Percentiles rank a stretch among this genome's conserved stretches.
Evolutionary conservation across 2,888 invertebrate species (phyloP).

Genomic region (Trachelus iudaicus): DNA sequence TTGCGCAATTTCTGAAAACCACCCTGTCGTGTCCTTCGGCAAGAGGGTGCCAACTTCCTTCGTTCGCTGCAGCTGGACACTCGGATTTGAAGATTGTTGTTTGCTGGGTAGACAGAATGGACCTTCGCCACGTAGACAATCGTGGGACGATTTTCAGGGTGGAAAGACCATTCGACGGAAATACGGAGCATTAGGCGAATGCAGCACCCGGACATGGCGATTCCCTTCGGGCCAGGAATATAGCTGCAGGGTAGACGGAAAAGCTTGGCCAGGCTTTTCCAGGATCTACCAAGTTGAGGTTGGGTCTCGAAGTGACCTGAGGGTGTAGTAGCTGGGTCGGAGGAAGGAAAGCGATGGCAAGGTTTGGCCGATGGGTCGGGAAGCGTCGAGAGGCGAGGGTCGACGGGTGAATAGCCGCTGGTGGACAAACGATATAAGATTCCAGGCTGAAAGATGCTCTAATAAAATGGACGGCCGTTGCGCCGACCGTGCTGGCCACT

Average conservation of each 20-base stretch:
- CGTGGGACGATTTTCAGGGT: not conserved
- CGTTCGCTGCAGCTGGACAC: not conserved
- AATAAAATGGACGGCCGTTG: conserved; percentile 58
- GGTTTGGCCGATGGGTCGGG: not conserved
- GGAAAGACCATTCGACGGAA: not conserved
- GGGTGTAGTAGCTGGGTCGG: not conserved
- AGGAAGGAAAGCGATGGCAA: not conserved
- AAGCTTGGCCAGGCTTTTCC: not conserved
- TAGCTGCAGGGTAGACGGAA: not conserved
- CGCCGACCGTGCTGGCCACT: conserved; percentile 40
- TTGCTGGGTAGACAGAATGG: not conserved
- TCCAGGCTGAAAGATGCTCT: conserved; percentile 56
- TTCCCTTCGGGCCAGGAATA: not conserved
- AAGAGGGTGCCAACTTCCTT: not conserved
- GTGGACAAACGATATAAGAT: conserved; percentile 59
- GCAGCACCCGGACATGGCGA: not conserved
- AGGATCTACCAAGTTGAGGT: not conserved
- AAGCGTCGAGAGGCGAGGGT: conserved; percentile 5
- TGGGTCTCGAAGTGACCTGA: not conserved
- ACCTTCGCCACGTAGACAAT: not conserved
- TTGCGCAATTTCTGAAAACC: not conserved
- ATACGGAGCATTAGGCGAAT: conserved; percentile 1
- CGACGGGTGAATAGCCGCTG: conserved; percentile 41
- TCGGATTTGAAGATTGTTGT: not conserved
- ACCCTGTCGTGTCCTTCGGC: not conserved